A percentile compares a stretch with the other conserved stretches of the same genome.
phyloP scores from a whole-genome alignment of 2,888 invertebrate species.

The Synanthedon andrenaeformis region DNA sequence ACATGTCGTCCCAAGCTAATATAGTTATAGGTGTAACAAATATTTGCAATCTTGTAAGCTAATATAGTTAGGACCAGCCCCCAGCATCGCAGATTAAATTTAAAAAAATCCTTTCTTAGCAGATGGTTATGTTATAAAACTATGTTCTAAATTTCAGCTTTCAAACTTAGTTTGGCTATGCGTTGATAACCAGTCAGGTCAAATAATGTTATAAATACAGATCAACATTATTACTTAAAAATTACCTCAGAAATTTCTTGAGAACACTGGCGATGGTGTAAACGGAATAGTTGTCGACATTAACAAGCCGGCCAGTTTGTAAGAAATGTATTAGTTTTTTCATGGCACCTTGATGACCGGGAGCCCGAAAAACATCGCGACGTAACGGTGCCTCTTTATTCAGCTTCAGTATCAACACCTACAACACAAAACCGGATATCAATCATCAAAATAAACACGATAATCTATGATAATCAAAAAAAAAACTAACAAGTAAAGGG shows the following conservation, averaged over 20 bases:
- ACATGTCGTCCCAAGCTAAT: too few species aligned
- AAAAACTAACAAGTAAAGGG: conserved; percentile 82
- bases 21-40: too few species aligned
- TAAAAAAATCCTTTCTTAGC: too few species aligned
- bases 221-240: too few species aligned
- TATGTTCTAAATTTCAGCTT: too few species aligned
- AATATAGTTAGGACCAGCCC: too few species aligned
- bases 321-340: conserved; percentile 92
- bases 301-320: conserved; percentile 89
- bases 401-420: conserved; percentile 91
- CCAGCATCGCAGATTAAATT: too few species aligned
- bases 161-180: too few species aligned
- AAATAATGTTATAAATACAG: too few species aligned
- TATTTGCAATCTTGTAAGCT: too few species aligned
- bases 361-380: conserved; percentile 94
- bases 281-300: conserved; percentile 95
- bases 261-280: conserved; percentile 98
- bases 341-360: conserved; percentile 95
- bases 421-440: conserved; percentile 18
- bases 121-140: too few species aligned
- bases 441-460: neutral
- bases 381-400: conserved; percentile 95
- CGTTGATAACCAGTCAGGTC: too few species aligned
- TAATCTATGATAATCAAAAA: neutral
- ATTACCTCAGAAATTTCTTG: conserved; percentile 89